Percentiles rank a stretch among this genome's conserved stretches.
phyloP scores from a whole-genome alignment of 2,797 vertebrate genomes.

The Oryzias dopingdopingensis region DNA sequence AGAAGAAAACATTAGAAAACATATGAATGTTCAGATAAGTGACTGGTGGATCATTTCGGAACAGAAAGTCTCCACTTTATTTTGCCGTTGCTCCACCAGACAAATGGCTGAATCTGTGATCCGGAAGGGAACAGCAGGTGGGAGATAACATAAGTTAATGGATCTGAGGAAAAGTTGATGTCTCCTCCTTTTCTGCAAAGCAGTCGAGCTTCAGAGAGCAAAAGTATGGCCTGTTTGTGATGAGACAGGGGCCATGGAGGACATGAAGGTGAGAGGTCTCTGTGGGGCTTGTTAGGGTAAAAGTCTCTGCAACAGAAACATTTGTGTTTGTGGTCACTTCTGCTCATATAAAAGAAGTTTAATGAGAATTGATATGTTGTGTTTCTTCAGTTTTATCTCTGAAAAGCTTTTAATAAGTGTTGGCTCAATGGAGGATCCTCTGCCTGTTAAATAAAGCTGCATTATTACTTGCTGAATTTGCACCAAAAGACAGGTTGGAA shows the following conservation, averaged over 20 bases:
- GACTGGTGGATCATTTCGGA: not conserved
- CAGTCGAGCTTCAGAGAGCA: not conserved
- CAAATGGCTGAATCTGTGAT: conserved; percentile 36
- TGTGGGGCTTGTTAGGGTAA: conserved; percentile 63
- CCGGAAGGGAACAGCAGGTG: conserved; percentile 20
- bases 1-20: too few species aligned
- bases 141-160: conserved; percentile 46
- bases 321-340: conserved; percentile 43
- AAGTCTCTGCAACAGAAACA: conserved; percentile 29
- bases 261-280: conserved; percentile 42
- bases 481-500: conserved; percentile 26
- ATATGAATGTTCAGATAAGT: too few species aligned
- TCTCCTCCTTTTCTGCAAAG: conserved; percentile 34
- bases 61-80: not conserved
- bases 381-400: conserved; percentile 7
- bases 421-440: conserved; percentile 13
- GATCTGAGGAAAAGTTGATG: conserved; percentile 22
- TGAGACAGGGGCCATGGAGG: conserved; percentile 25
- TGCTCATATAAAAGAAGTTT: conserved; percentile 30
- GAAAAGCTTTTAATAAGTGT: conserved; percentile 19
- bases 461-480: conserved; percentile 21
- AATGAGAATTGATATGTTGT: conserved; percentile 61
- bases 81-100: conserved; percentile 17
- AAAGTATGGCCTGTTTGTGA: conserved; percentile 30
- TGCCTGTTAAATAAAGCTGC: conserved; percentile 42